Percentiles rank a stretch among this genome's conserved stretches.
Conservation (phyloP, 2,888 invertebrate species). For the Apeira syringaria region DNA sequence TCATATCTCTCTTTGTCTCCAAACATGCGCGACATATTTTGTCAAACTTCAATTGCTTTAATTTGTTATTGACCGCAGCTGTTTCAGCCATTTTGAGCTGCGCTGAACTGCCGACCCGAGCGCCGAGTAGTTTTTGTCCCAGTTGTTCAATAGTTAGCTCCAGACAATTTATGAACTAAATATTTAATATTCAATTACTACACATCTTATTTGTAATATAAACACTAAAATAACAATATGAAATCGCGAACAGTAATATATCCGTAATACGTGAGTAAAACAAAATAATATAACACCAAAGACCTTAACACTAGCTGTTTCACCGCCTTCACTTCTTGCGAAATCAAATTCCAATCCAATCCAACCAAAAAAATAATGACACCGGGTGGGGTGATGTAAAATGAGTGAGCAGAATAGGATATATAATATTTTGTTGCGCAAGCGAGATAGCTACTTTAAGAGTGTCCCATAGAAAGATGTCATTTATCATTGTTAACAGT, state of each 20-base stretch:
- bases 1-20: constrained; percentile 86
- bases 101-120: constrained; percentile 51
- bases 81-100: constrained; percentile 72
- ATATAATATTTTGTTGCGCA: constrained; percentile 21
- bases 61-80: constrained; percentile 43
- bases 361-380: too few species aligned
- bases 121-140: constrained; percentile 59
- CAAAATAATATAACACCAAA: too few species aligned
- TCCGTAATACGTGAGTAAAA: too few species aligned
- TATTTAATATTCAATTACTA: too few species aligned
- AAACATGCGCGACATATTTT: constrained; percentile 86
- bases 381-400: constrained; percentile 54
- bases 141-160: constrained; percentile 49
- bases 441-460: constrained; percentile 52
- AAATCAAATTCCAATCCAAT: constrained; percentile 45
- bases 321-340: constrained; percentile 42
- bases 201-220: too few species aligned
- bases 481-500: background rate
- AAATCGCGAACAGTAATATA: background rate
- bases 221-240: constrained; percentile 6
- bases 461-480: constrained; percentile 46
- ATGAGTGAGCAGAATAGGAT: constrained; percentile 37
- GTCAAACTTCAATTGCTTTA: constrained; percentile 71
- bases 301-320: constrained; percentile 21
- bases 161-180: too few species aligned